Evolutionary conservation across 2,888 invertebrate genomes (phyloP).

Genomic region (Volucella inflata): DNA sequence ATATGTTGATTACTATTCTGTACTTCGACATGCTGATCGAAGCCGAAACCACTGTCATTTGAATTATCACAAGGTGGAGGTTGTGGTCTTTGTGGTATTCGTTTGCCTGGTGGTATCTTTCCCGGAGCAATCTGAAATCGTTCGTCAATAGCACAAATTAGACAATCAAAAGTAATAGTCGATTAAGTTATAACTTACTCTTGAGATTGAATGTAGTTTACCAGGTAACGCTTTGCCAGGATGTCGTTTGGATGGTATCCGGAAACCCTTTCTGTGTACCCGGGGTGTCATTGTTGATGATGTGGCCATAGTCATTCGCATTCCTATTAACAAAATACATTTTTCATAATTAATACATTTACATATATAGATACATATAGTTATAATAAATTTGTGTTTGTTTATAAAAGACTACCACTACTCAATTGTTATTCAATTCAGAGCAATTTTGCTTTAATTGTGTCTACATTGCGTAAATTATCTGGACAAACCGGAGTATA

Average conservation of each 20-base stretch:
- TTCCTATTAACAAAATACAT: slow-evolving; percentile 84
- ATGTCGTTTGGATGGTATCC: slow-evolving; percentile 87
- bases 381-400: no score
- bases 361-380: slow-evolving; percentile 3
- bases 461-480: slow-evolving; percentile 73
- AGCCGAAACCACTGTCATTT: slow-evolving; percentile 94
- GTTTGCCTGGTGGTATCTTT: slow-evolving; percentile 82
- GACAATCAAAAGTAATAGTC: not conserved
- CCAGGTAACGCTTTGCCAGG: slow-evolving; percentile 84
- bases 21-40: slow-evolving; percentile 89
- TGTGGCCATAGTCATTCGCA: slow-evolving; percentile 91
- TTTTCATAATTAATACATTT: slow-evolving; percentile 38
- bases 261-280: slow-evolving; percentile 88
- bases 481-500: slow-evolving; percentile 30
- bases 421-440: slow-evolving; percentile 73
- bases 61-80: slow-evolving; percentile 92
- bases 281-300: slow-evolving; percentile 87
- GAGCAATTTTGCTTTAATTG: slow-evolving; percentile 69
- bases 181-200: slow-evolving; percentile 80
- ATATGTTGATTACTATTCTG: slow-evolving; percentile 81
- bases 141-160: not conserved
- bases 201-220: slow-evolving; percentile 84
- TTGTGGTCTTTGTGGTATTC: slow-evolving; percentile 82
- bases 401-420: slow-evolving; percentile 28
- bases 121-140: slow-evolving; percentile 81